Percentiles rank a stretch among this genome's conserved stretches.
Conservation (phyloP, 2,888 invertebrate species). For the Pantelozetes paolii region DNA sequence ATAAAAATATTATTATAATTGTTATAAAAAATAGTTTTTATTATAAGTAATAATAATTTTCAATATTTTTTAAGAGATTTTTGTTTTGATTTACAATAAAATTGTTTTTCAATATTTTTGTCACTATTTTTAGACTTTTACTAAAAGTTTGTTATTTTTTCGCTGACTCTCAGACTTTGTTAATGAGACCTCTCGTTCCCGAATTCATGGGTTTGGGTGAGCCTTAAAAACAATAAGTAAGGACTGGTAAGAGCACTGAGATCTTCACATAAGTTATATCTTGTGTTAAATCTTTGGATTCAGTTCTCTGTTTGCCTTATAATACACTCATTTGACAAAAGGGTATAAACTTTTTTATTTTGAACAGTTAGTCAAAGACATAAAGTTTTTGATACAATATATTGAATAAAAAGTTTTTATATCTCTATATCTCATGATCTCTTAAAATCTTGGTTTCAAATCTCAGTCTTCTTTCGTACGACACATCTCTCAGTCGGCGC, state of each 20-base stretch:
- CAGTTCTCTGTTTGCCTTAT: not conserved
- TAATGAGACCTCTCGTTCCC: not conserved
- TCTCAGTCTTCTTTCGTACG: not conserved
- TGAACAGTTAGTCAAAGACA: no score
- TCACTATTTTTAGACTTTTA: not conserved
- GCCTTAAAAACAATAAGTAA: not conserved
- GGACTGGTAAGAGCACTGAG: not conserved
- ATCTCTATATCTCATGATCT: no score
- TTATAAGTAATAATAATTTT: no score
- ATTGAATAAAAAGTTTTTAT: no score
- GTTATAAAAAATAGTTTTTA: no score
- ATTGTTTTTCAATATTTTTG: not conserved
- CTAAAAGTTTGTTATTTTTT: not conserved
- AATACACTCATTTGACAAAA: not conserved
- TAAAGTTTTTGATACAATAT: no score
- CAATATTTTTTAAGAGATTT: no score
- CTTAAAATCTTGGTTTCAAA: not conserved
- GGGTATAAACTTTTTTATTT: no score
- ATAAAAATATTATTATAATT: no score
- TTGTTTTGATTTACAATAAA: no score
- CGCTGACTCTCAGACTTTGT: not conserved
- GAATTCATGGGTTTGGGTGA: no score
- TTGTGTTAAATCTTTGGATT: not conserved
- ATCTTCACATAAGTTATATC: not conserved
- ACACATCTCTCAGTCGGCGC: not conserved